Base-by-base conservation (phyloP, 2,113 vertebrate genomes). In the Arvicanthis niloticus region DNA sequence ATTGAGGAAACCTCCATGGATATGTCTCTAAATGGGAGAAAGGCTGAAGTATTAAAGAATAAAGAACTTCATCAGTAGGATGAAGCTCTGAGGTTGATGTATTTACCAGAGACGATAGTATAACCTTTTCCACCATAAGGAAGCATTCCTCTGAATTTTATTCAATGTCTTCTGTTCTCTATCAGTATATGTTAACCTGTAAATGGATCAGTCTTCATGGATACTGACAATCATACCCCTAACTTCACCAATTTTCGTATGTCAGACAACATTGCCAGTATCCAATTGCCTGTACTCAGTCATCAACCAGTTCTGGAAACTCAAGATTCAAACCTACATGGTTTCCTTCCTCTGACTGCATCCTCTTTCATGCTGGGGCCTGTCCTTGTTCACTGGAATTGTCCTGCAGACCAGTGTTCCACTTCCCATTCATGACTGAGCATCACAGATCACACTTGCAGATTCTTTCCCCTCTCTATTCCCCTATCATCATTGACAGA, bases 21-120 rank as follows among this genome's bases (percentile, higher is more conserved):
- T 80, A 26, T 40, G 51, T 21, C 16, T 45, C 1, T 93, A n/a
- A 56, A 70, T 24, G 15, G 40, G 60, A 91, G 45, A 17, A 56
- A 81, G 21, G 19, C 17, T 75, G 22, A 19, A n/a, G 3, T 31
- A 45, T 40, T 21, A 51, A 53, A 78, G 62, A 70, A 76, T 72
- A 78, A 80, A 62, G 21, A 42, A 1, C 13, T 68, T 37, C 67
- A n/a, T 80, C 17, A 26, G 0, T 31, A 81, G 31, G 22, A 56
- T 77, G 51, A 90, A 65, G 22, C 31, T 67, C 78, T 31, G 34
- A 42, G 11, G 1, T 5, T 70, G 51, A 67, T 40, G 11, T 29
- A 0, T 51, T 82, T 24, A 4, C 11, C 17, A 5, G 45, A 1
- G 0, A 7, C 7, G 56, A 15, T 34, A 37, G 21, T 0, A 0